Conservation (phyloP, 2,113 vertebrate species). For the Saimiri boliviensis region DNA sequence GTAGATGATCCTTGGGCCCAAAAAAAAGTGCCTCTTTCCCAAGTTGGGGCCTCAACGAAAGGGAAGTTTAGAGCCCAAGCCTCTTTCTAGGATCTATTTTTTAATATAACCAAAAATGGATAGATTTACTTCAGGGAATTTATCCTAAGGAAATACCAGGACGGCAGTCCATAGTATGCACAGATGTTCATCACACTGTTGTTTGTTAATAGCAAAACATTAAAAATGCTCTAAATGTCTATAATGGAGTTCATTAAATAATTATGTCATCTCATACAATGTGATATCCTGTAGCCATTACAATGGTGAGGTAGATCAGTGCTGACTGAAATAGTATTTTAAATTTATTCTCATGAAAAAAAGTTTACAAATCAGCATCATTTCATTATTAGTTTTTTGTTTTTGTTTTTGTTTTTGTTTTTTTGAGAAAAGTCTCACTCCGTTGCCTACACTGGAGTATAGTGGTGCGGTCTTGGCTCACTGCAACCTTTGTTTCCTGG, state of each 20-base stretch:
- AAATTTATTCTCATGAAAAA: slow-evolving; percentile 29
- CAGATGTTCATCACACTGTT: not conserved
- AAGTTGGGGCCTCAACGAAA: not conserved
- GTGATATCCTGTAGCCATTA: not conserved
- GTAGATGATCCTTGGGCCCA: not conserved
- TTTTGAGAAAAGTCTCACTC: too few species aligned
- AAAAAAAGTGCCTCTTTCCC: not conserved
- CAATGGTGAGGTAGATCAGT: not conserved
- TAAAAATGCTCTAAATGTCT: not conserved
- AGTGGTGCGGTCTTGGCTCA: too few species aligned
- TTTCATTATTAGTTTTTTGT: not conserved
- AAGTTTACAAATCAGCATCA: slow-evolving; percentile 8
- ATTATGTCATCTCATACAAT: not conserved
- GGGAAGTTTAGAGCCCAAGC: not conserved
- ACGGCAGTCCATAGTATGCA: not conserved
- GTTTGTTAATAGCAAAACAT: not conserved
- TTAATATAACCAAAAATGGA: slow-evolving; percentile 5
- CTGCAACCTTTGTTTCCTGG: too few species aligned
- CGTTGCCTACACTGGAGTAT: too few species aligned
- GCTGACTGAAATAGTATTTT: slow-evolving; percentile 4
- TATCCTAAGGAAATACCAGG: not conserved
- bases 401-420: too few species aligned
- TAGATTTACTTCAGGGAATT: not conserved
- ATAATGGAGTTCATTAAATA: not conserved
- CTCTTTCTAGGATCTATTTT: not conserved